These are phyloP conservation scores for Drosophila prolongata DNA, from an alignment of 2,888 invertebrate species.

Conservation along the genomic window DNA sequence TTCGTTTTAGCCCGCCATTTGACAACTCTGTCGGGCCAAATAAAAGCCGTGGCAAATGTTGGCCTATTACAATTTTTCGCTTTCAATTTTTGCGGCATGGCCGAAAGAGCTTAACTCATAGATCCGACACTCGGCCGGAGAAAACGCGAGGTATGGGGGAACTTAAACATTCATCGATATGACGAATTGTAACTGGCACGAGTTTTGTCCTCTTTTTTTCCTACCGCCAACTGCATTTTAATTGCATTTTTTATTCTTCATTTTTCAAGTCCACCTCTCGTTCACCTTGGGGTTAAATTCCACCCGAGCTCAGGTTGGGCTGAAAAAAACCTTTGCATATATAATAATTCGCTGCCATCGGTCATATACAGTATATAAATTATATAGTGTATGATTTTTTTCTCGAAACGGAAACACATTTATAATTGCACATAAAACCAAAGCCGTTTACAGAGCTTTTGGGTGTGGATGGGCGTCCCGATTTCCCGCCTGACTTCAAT, in stretches of 20 bases:
- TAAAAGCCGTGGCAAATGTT: constrained; percentile 29
- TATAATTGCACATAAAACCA: constrained; percentile 48
- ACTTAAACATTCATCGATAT: constrained; percentile 34
- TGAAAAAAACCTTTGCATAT: constrained; percentile 18
- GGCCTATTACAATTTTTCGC: constrained; percentile 42
- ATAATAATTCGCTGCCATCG: constrained; percentile 23
- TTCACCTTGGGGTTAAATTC: constrained; percentile 27
- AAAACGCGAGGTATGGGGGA: constrained; percentile 11
- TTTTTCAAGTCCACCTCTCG: constrained; percentile 34
- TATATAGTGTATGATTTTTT: constrained; percentile 19
- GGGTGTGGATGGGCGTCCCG: constrained; percentile 9
- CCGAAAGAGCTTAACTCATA: constrained; percentile 55
- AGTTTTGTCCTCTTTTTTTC: constrained; percentile 4
- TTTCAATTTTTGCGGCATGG: constrained; percentile 45
- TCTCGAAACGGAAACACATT: constrained; percentile 36
- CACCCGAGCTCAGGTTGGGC: not conserved
- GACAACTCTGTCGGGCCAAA: constrained; percentile 49
- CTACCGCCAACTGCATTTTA: constrained; percentile 65
- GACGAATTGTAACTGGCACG: constrained; percentile 59
- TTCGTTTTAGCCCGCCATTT: constrained; percentile 37
- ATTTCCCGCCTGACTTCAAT: constrained; percentile 43
- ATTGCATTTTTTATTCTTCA: constrained; percentile 59
- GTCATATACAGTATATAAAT: constrained; percentile 34
- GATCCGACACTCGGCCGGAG: constrained; percentile 51
- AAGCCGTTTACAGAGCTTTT: constrained; percentile 34